These are phyloP conservation scores for Conomelus anceps DNA, from an alignment of 2,888 invertebrate species.

Conservation along the genomic window DNA sequence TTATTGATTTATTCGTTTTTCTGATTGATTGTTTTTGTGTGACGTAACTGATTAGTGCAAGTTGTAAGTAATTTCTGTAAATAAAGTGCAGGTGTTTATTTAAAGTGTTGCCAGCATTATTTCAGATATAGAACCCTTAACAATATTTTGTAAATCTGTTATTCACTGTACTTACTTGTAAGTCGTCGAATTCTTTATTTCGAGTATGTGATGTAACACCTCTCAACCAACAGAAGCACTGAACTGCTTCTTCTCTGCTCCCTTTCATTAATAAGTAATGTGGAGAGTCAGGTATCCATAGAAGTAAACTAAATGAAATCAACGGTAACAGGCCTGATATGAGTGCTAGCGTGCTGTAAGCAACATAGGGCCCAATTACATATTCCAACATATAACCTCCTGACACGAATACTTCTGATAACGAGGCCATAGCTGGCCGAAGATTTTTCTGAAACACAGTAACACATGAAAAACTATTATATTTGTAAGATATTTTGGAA, in stretches of 20 bases:
- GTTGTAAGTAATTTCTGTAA: too few species aligned
- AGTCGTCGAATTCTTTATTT: not conserved
- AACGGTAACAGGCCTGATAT: not conserved
- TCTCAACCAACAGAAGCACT: slow-evolving; percentile 1
- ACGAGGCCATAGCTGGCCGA: not conserved
- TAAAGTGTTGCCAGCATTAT: too few species aligned
- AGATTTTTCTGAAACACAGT: not conserved
- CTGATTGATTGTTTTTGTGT: too few species aligned
- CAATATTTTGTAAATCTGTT: too few species aligned
- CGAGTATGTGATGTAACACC: not conserved
- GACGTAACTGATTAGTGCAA: too few species aligned
- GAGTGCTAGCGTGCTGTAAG: not conserved
- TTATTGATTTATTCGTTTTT: too few species aligned
- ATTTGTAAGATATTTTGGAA: too few species aligned
- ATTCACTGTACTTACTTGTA: not conserved
- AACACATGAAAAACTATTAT: not conserved
- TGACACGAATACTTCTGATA: not conserved
- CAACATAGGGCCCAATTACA: slow-evolving; percentile 1
- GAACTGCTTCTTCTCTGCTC: not conserved
- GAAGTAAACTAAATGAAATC: not conserved
- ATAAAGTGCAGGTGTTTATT: too few species aligned
- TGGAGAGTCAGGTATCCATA: slow-evolving; percentile 9
- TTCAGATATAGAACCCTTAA: too few species aligned
- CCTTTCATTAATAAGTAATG: slow-evolving; percentile 7
- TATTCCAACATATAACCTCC: slow-evolving; percentile 5